These are phyloP conservation scores for Fratercula arctica DNA, from an alignment of 2,797 vertebrate genomes.

Conservation along the genomic window DNA sequence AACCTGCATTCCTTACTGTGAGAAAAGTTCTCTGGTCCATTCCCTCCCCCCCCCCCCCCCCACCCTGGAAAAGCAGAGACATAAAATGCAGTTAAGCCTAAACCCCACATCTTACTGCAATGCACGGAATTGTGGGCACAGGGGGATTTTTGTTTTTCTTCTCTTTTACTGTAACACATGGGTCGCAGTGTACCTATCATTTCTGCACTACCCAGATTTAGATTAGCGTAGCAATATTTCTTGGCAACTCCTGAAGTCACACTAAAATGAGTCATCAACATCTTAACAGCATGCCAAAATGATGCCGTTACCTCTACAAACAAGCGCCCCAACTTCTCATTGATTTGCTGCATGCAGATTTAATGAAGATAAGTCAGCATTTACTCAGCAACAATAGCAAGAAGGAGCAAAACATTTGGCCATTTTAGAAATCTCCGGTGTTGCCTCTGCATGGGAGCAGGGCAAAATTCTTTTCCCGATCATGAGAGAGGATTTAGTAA, in stretches of 20 bases:
- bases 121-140: not conserved
- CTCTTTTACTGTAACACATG: not conserved
- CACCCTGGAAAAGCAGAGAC: not conserved
- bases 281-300: slow-evolving; percentile 29
- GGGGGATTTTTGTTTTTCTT: not conserved
- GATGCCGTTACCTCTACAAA: slow-evolving; percentile 5
- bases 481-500: not conserved
- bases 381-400: not conserved
- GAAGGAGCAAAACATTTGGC: not conserved
- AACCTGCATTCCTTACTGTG: not conserved
- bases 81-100: not conserved
- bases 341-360: slow-evolving; percentile 58
- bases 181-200: not conserved
- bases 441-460: not conserved
- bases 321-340: slow-evolving; percentile 51
- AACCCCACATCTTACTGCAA: not conserved
- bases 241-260: slow-evolving; percentile 10
- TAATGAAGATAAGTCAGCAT: slow-evolving; percentile 57
- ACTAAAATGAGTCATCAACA: slow-evolving; percentile 45
- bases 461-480: not conserved
- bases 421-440: not conserved
- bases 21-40: not conserved
- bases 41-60: not conserved
- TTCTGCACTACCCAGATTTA: slow-evolving; percentile 2
- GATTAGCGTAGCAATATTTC: slow-evolving; percentile 14